These are phyloP conservation scores for Microplitis mediator DNA, from an alignment of 1,140 invertebrate genomes.

Conservation along the genomic window DNA sequence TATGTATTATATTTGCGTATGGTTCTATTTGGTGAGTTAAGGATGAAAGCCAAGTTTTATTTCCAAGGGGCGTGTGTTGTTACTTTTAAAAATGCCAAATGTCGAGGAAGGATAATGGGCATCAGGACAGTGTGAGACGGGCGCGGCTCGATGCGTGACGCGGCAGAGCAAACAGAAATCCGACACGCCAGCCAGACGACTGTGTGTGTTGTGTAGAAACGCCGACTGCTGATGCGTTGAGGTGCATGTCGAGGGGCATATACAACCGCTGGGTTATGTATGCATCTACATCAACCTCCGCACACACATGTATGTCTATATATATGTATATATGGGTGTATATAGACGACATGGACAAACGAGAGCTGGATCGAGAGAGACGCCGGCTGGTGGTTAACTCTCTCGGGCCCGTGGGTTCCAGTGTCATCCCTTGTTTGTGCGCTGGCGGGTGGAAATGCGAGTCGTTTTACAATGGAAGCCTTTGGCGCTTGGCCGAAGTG, in stretches of 20 bases:
- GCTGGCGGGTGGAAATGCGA: constrained; percentile 33
- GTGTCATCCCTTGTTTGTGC: constrained; percentile 21
- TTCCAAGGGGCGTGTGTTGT: not conserved
- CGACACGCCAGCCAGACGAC: constrained; percentile 28
- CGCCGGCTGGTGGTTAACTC: constrained; percentile 4
- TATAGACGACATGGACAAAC: no score
- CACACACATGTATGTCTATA: not conserved
- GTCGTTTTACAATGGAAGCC: constrained; percentile 36
- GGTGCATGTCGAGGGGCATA: not conserved
- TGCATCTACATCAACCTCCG: not conserved
- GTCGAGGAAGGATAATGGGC: not conserved
- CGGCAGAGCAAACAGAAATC: constrained; percentile 39
- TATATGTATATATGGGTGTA: not conserved
- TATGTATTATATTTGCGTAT: no score
- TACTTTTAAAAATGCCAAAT: not conserved
- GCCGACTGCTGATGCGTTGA: not conserved
- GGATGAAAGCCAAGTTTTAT: no score
- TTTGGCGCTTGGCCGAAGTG: constrained; percentile 29
- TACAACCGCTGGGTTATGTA: no score
- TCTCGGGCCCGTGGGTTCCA: constrained; percentile 11
- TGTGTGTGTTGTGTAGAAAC: not conserved
- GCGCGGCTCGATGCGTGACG: constrained; percentile 32
- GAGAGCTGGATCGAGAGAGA: constrained; percentile 4
- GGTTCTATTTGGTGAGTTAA: no score
- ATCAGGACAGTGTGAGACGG: not conserved